phyloP scores from a whole-genome alignment of 2,113 vertebrate species.

The Clarias macrocephalus region DNA sequence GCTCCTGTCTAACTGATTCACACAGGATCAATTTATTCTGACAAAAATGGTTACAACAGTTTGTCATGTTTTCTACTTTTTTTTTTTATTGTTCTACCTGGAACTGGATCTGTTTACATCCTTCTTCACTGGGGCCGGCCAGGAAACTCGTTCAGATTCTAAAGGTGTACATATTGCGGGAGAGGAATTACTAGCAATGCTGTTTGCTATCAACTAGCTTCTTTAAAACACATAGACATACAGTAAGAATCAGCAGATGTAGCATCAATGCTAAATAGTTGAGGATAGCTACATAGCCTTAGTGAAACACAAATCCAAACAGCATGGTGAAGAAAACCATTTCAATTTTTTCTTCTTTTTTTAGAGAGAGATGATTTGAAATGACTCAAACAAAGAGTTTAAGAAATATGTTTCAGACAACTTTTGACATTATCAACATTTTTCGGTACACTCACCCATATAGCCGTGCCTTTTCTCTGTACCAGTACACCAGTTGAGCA shows the following conservation, averaged over 20 bases:
- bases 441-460: background rate
- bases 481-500: conserved; percentile 3
- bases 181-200: background rate
- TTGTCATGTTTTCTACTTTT: background rate
- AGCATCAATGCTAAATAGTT: background rate
- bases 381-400: too few species aligned
- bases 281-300: background rate
- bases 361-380: background rate
- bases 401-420: background rate
- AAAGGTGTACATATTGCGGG: background rate
- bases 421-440: background rate
- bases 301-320: background rate
- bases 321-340: background rate
- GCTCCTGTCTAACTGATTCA: background rate
- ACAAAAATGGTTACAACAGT: background rate
- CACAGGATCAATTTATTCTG: background rate
- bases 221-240: background rate
- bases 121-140: too few species aligned
- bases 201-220: background rate
- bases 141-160: background rate
- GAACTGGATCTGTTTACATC: too few species aligned
- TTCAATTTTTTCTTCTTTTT: too few species aligned
- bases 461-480: background rate
- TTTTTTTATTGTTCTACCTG: background rate
- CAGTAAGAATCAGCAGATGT: background rate